Conservation (phyloP, 2,113 vertebrate species). For the Heterochromis multidens region DNA sequence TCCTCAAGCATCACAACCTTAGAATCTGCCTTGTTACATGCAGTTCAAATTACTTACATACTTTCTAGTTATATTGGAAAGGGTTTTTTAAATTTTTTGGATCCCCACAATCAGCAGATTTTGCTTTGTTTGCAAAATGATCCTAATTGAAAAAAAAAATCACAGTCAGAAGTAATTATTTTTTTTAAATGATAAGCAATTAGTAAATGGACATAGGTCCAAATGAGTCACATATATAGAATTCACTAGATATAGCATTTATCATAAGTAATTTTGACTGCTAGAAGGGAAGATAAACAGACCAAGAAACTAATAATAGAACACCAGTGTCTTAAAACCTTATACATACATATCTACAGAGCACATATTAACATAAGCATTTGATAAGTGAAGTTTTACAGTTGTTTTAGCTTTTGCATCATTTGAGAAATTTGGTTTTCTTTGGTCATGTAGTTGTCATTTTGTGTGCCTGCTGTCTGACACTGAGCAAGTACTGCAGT, state of each 20-base stretch:
- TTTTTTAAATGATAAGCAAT: not conserved
- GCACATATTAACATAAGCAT: not conserved
- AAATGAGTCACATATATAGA: not conserved
- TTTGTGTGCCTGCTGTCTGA: not conserved
- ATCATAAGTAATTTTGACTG: not conserved
- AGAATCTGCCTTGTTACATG: not conserved
- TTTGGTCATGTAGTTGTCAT: not conserved
- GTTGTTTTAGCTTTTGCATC: not conserved
- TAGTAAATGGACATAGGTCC: not conserved
- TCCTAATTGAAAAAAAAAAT: rapidly evolving
- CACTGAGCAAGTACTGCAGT: too few species aligned
- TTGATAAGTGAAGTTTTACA: not conserved
- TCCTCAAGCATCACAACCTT: not conserved
- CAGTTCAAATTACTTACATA: rapidly evolving
- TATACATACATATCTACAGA: not conserved
- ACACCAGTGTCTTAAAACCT: not conserved
- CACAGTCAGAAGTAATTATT: not conserved
- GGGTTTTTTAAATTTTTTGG: not conserved
- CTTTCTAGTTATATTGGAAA: not conserved
- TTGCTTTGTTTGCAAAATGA: not conserved
- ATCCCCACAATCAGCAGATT: not conserved
- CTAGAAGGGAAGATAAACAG: not conserved
- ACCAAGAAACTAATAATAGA: not conserved
- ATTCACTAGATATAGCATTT: not conserved
- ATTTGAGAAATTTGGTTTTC: not conserved